These are phyloP conservation scores for Drosophila testacea DNA, from an alignment of 2,888 invertebrate species.

Conservation along the genomic window DNA sequence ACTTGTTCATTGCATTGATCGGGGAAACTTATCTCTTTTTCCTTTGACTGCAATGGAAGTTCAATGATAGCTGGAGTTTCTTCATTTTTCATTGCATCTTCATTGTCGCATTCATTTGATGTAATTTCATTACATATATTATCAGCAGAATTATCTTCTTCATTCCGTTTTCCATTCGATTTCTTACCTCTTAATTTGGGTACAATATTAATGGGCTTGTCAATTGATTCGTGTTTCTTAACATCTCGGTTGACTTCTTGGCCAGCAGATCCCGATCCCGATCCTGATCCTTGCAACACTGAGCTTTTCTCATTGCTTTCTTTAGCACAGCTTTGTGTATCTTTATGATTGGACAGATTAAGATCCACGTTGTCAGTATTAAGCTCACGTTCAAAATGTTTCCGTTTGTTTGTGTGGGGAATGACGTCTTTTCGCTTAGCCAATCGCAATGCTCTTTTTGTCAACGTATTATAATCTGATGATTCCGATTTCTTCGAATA, in stretches of 20 bases:
- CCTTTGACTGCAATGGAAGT: constrained; percentile 4
- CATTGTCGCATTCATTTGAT: constrained; percentile 16
- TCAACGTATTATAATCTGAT: constrained; percentile 53
- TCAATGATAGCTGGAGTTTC: constrained; percentile 18
- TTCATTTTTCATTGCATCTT: constrained; percentile 30
- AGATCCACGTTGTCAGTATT: constrained; percentile 32
- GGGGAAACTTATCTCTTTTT: constrained; percentile 20
- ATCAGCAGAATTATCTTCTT: constrained; percentile 44
- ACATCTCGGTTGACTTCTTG: constrained; percentile 31
- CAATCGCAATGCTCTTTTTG: constrained; percentile 73
- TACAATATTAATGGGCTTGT: constrained; percentile 82
- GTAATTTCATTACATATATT: constrained; percentile 9
- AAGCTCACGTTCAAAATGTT: constrained; percentile 70
- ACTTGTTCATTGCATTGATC: constrained; percentile 75
- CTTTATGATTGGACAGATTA: constrained; percentile 6
- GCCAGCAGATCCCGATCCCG: background rate
- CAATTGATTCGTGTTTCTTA: constrained; percentile 50
- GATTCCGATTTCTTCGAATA: constrained; percentile 54
- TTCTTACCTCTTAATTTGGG: constrained; percentile 82
- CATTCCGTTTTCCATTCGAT: constrained; percentile 65
- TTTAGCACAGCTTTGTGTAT: constrained; percentile 5
- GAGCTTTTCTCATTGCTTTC: constrained; percentile 27
- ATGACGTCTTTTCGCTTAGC: constrained; percentile 74
- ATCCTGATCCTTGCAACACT: constrained; percentile 3
- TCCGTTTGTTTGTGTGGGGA: constrained; percentile 71